Base-by-base conservation (phyloP, 2,888 invertebrate species). In the Tenthredo amoena region DNA sequence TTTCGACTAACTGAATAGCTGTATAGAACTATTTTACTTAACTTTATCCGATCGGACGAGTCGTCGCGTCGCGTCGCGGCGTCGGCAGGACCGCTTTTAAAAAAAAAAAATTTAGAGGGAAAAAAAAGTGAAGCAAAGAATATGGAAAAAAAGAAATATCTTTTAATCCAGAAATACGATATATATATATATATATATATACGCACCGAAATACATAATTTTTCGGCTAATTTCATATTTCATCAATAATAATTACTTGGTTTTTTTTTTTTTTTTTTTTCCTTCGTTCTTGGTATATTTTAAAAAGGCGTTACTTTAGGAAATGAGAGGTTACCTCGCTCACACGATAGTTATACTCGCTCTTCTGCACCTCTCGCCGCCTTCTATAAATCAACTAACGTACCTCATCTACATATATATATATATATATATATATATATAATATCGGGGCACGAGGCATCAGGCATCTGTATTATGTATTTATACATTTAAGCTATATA, bases 301-400 rank as follows among this genome's bases (percentile, higher is more conserved):
- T 62, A 62, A 34, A 77, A 79, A 79, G 79, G 79, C 79, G 79
- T 79, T 55, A 79, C 79, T 79, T 79, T 79, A 50, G 50, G 79
- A 58, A 79, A 79, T 79, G 37, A 79, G 55, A 55, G 79, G 79
- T 79, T 79, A 55, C 26, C 76, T 47, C 76, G 76, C 76, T 76
- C 43, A 47, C 43, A 26, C 40, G 76, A 26, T 26, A n/a, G 37
- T n/a, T 40, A 68, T 34, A 34, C 26, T 68, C 26, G 43, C 76
- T 15, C 47, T 40, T 18, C 76, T 26, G 15, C n/a, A 77, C 26
- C 12, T 26, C 76, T 50, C 47, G 31, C 47, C 21, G 50, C 47
- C n/a, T 47, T 77, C 12, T 15, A 37, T 77, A 26, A 47, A 26
- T 40, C 47, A 26, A 40, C n/a, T 40, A 34, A 72, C 72, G 26